Conservation (phyloP, 2,797 vertebrate genomes). For the Poliocrania exsul region DNA sequence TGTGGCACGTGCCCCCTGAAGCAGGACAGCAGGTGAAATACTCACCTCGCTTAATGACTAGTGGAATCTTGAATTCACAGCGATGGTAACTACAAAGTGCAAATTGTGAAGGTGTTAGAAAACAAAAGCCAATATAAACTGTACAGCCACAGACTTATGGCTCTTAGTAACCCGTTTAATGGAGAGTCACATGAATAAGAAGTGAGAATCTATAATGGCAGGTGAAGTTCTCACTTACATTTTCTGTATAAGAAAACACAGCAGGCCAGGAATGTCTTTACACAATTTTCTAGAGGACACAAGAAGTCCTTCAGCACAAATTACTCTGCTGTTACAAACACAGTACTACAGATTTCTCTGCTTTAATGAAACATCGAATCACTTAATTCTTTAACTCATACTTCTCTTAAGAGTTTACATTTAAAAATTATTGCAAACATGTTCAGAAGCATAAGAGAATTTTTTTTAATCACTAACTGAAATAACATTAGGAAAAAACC, state of each 20-base stretch:
- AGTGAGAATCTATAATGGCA: not conserved
- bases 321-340: not conserved
- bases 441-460: not conserved
- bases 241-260: not conserved
- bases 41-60: conserved; percentile 93
- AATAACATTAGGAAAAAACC: accelerated
- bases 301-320: not conserved
- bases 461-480: not conserved
- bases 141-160: not conserved
- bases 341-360: not conserved
- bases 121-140: not conserved
- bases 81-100: conserved; percentile 91
- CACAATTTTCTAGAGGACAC: not conserved
- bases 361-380: not conserved
- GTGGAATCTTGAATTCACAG: conserved; percentile 98
- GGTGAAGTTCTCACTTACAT: not conserved
- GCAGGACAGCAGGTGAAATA: not conserved
- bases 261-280: not conserved
- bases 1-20: not conserved
- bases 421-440: not conserved
- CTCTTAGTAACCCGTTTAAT: not conserved
- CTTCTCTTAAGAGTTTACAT: not conserved
- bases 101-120: conserved; percentile 7
- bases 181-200: not conserved
- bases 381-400: not conserved